These are phyloP conservation scores for Ptychadena robeensis DNA, from an alignment of 2,797 vertebrate species.

Conservation along the genomic window DNA sequence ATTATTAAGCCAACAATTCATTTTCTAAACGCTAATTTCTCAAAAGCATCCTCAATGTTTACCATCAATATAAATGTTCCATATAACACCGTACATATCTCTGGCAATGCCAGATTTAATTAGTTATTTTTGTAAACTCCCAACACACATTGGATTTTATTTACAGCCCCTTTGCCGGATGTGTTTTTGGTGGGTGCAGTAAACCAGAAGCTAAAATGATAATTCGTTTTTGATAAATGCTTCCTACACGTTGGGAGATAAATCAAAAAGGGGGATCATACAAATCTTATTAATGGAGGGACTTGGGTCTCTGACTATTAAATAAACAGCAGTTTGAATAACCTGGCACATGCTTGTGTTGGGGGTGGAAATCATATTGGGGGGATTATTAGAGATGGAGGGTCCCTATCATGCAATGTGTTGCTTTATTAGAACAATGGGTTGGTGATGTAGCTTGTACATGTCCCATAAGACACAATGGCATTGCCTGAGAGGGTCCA, in stretches of 20 bases:
- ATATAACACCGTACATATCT: slow-evolving; percentile 24
- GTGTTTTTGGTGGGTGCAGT: slow-evolving; percentile 45
- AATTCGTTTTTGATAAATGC: slow-evolving; percentile 57
- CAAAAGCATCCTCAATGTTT: background rate
- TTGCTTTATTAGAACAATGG: slow-evolving; percentile 2
- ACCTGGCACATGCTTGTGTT: background rate
- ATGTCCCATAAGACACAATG: background rate
- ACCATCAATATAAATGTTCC: slow-evolving; percentile 12
- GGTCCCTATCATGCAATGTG: slow-evolving; percentile 21
- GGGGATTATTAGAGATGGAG: background rate
- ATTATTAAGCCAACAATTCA: background rate
- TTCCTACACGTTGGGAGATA: slow-evolving; percentile 41
- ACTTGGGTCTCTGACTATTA: slow-evolving; percentile 34
- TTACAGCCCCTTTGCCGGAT: slow-evolving; percentile 37
- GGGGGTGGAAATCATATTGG: background rate
- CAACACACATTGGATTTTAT: slow-evolving; percentile 43
- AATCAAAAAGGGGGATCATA: slow-evolving; percentile 31
- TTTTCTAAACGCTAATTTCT: background rate
- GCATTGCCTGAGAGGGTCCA: background rate
- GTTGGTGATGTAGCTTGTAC: background rate
- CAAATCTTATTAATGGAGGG: slow-evolving; percentile 55
- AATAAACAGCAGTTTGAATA: slow-evolving; percentile 47
- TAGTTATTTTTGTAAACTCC: slow-evolving; percentile 41
- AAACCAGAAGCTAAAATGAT: slow-evolving; percentile 42
- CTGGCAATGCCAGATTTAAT: slow-evolving; percentile 20